Evolutionary conservation across 2,888 invertebrate genomes (phyloP), one percentile per base, ranked within the genome.

Genomic region (Eilema depressum): DNA sequence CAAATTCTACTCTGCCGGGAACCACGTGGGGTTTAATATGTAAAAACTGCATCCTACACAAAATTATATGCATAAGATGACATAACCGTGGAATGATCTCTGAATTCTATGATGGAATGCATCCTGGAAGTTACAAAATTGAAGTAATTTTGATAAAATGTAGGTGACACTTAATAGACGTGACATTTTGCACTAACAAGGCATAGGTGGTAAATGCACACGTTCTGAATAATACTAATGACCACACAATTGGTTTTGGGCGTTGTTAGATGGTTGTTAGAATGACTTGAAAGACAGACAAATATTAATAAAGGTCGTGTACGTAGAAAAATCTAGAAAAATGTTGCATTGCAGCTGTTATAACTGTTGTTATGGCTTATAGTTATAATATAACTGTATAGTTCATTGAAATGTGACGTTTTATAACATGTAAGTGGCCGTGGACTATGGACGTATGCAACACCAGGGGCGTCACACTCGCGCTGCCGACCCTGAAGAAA

Each of bases 151-250:
- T 33, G 66, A 67, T 61, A 25, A 67, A 69, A 71, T 61, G 65
- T 69, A 69, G 64, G 63, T 26, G 66, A 53, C 10, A 26, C 8
- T 59, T 57, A 68, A 71, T 61, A 30, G 59, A 79, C 76, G 70
- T 80, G 80, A 77, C 77, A 79, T 82, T 82, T 71, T 70, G 53
- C 62, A 37, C 25, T 71, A 61, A 68, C 30, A 23, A 53, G 41
- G 72, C 73, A 73, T 73, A 56, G 53, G 41, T 62, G 60, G 41
- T 59, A 69, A 82, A 76, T 75, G 75, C 78, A 63, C 68, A 59
- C 73, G 74, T 76, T 75, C 71, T 67, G 20, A 74, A 71, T 83
- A 80, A 83, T 82, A 77, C 74, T 75, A 82, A 82, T 82, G 70
- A 70, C 17, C 70, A 11, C 23, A 37, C 73, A 80, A 83, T 82